phyloP scores from a whole-genome alignment of 35 echinoderm and acorn worm species.

The Apostichopus parvimensis region DNA sequence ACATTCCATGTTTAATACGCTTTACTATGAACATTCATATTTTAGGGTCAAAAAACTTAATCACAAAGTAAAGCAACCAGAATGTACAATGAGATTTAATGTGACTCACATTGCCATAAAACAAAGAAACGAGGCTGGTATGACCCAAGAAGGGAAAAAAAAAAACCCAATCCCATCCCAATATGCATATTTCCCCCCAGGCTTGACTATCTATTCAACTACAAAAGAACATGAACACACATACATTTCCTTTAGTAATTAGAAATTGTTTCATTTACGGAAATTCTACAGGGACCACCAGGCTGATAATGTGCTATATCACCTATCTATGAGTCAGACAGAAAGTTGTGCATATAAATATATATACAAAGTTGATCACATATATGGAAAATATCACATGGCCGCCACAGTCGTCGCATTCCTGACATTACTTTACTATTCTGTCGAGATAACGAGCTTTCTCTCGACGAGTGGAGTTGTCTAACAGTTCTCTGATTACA shows the following conservation, averaged over 20 bases:
- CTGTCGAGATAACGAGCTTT: background rate
- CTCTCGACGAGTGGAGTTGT: background rate
- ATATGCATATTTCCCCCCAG: constrained; percentile 11
- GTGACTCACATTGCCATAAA: background rate
- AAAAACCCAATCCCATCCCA: background rate
- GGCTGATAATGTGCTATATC: too few relatives aligned
- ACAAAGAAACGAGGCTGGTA: background rate
- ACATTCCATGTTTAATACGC: too few relatives aligned
- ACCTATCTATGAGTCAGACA: too few relatives aligned
- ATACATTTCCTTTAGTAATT: constrained; percentile 10
- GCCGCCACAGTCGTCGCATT: background rate
- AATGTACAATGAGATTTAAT: background rate
- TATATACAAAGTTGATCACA: too few relatives aligned
- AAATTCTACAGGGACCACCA: background rate
- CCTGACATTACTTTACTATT: background rate
- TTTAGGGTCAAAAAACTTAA: background rate
- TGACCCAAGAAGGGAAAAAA: background rate
- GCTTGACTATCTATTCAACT: background rate
- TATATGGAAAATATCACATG: too few relatives aligned
- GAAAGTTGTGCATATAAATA: too few relatives aligned
- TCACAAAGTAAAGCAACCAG: background rate
- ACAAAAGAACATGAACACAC: background rate
- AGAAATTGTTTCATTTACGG: constrained; percentile 3
- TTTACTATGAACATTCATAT: too few relatives aligned
- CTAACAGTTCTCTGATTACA: background rate